Evolutionary conservation across 2,797 vertebrate genomes (phyloP), one percentile per base, ranked within the genome.

Genomic region (Protosalanx chinensis): DNA sequence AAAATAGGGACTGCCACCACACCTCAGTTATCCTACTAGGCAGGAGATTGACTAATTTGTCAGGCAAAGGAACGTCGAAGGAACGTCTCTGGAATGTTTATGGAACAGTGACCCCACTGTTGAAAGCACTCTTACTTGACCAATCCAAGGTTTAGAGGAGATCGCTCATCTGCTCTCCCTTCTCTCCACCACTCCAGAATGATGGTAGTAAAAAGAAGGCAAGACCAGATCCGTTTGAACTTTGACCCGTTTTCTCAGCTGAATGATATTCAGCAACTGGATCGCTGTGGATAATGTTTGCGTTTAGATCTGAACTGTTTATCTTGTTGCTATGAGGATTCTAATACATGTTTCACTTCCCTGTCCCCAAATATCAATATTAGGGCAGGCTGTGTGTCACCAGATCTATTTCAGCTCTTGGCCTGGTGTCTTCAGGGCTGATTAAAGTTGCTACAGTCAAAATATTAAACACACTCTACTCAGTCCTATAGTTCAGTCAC

Each of bases 31-130:
- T 58, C n/a, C 51, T 58, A 3, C 53, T 8, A 16, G 27, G 23
- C 23, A 32, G 16, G 63, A 58, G 86, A 72, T 76, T 84, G 81
- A 83, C 77, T 29, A 7, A 56, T 56, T 56, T n/a, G 51, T 56
- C 51, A 16, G 51, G 15, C 51, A 5, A n/a, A 5, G 79, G 78
- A 81, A 78, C 37, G 63, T 46, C 72, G 46, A 72, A 67, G 75
- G 78, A 80, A 74, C 72, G 13, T 69, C 74, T 15, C 41, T 62
- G 86, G 85, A 86, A 84, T 82, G 85, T 79, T 82, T 73, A 82
- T 66, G 77, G 73, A 35, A 49, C 70, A 75, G 65, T 15, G 13
- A 64, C 71, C 63, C 63, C 72, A 5, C 37, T 56, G 4, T 16
- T 7, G 18, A 16, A 56, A 16, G 51, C 51, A 56, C 51, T 16